Base-by-base conservation (phyloP, 1,140 invertebrate species). In the Temnothorax curvispinosus region DNA sequence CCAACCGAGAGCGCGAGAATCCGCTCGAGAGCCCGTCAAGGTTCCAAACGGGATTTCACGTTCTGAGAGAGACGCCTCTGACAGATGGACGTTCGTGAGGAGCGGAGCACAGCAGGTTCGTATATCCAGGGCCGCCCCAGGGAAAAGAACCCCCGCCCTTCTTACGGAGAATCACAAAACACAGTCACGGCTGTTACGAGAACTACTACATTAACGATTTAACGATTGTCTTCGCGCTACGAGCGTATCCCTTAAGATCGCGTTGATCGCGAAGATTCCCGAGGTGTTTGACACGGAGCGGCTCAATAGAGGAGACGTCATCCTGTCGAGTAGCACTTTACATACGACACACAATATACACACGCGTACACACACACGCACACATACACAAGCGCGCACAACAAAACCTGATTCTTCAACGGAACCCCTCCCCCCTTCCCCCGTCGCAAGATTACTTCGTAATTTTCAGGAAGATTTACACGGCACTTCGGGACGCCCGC, bases 21-120 rank as follows among this genome's bases (percentile, higher is more conserved):
- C 58, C 62, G 72, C 84, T 89, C 76, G 80, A 74, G 82, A 72
- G 52, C 75, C 72, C 88, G 88, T 80, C 89, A 89, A 87, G 82
- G 82, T 78, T 64, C 85, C 58, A 41, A 86, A 81, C 75, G 85
- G 76, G 85, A 82, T 86, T 69, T 78, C 52, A 81, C 77, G 62
- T 78, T 67, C 65, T 8, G 62, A 69, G 50, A 81, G 27, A 41
- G 50, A 77, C 84, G 84, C 35, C 67, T 32, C 60, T 80, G 84
- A 86, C 72, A 85, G 82, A 47, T 18, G 60, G 60, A 52, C 71
- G 35, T 58, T 85, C 47, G 54, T 85, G 41, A 81, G 85, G 69
- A 74, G 32, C 44, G 50, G 21, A 65, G 50, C 77, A 32, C 64
- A 54, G 80, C 69, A 82, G 54, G 80, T 82, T 82, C 67, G 69